These are phyloP conservation scores for Triplophysa bombifrons DNA, from an alignment of 2,797 vertebrate genomes.

Conservation along the genomic window DNA sequence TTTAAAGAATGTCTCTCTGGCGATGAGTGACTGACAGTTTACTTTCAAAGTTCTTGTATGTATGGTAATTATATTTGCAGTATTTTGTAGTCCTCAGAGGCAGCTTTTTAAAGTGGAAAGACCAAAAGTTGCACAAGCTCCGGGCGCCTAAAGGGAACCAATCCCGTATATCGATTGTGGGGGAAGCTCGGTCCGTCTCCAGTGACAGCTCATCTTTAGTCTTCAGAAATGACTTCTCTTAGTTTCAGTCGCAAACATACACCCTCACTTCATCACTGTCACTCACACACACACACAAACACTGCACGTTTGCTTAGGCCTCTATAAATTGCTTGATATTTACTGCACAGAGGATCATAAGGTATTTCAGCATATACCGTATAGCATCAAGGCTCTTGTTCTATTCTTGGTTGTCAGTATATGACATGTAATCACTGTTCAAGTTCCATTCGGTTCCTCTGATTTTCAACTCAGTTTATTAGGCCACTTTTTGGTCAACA, in stretches of 20 bases:
- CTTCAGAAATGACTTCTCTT: conserved; percentile 42
- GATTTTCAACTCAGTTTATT: neutral
- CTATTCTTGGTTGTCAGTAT: conserved; percentile 9
- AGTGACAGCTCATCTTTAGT: conserved; percentile 57
- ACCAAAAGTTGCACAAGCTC: neutral
- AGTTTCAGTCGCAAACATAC: conserved; percentile 44
- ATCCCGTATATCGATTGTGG: conserved; percentile 34
- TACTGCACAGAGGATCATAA: conserved; percentile 24
- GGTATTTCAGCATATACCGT: neutral
- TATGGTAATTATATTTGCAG: neutral
- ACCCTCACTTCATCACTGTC: conserved; percentile 46
- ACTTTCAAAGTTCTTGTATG: conserved; percentile 3
- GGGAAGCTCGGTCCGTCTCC: conserved; percentile 37
- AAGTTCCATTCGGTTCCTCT: neutral
- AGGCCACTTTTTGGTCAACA: conserved; percentile 1
- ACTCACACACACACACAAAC: conserved; percentile 30
- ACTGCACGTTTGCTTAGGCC: neutral
- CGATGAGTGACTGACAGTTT: neutral
- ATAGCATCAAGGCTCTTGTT: conserved; percentile 3
- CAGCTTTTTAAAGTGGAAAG: conserved; percentile 17
- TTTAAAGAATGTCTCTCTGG: conserved; percentile 16
- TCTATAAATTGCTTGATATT: conserved; percentile 14
- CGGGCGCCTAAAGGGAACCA: conserved; percentile 23
- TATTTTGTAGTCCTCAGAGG: conserved; percentile 5
- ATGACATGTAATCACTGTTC: conserved; percentile 32